Conservation (phyloP, 2,797 vertebrate genomes). For the Euthynnus affinis region DNA sequence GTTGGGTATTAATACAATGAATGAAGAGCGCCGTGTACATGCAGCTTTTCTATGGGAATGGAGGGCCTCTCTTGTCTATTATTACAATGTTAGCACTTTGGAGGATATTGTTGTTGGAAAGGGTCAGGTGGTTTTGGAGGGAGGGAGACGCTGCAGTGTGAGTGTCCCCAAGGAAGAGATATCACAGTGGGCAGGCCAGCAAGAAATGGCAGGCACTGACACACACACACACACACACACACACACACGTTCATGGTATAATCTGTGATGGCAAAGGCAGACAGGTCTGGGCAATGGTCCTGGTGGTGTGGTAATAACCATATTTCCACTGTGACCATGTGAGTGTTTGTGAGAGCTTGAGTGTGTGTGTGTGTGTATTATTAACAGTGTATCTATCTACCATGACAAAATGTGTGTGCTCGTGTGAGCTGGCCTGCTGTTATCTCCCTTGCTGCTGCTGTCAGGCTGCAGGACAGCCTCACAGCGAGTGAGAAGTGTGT, state of each 20-base stretch:
- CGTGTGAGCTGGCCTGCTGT: conserved; percentile 71
- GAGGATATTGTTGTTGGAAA: conserved; percentile 64
- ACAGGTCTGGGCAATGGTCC: conserved; percentile 76
- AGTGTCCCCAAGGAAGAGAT: conserved; percentile 69
- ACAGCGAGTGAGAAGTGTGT: conserved; percentile 52
- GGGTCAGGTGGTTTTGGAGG: conserved; percentile 67
- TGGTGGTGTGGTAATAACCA: conserved; percentile 78
- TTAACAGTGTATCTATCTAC: conserved; percentile 71
- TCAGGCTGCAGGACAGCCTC: conserved; percentile 78
- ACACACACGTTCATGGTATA: conserved; percentile 67
- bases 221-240: conserved; percentile 17
- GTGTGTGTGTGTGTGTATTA: conserved; percentile 60
- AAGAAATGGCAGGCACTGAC: conserved; percentile 62
- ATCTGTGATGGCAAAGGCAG: conserved; percentile 81
- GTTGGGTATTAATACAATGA: conserved; percentile 62
- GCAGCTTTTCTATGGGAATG: conserved; percentile 59
- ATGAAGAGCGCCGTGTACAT: conserved; percentile 49
- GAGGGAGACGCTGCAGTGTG: conserved; percentile 34
- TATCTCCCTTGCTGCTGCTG: conserved; percentile 81
- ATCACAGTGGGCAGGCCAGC: conserved; percentile 77
- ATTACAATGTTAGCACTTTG: conserved; percentile 59
- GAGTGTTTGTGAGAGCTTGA: conserved; percentile 35
- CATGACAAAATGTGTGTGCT: conserved; percentile 71
- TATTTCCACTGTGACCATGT: conserved; percentile 71
- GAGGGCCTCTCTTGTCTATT: conserved; percentile 37